These are phyloP conservation scores for Tenthredo scrophulariae DNA, from an alignment of 2,888 invertebrate genomes.

Conservation along the genomic window DNA sequence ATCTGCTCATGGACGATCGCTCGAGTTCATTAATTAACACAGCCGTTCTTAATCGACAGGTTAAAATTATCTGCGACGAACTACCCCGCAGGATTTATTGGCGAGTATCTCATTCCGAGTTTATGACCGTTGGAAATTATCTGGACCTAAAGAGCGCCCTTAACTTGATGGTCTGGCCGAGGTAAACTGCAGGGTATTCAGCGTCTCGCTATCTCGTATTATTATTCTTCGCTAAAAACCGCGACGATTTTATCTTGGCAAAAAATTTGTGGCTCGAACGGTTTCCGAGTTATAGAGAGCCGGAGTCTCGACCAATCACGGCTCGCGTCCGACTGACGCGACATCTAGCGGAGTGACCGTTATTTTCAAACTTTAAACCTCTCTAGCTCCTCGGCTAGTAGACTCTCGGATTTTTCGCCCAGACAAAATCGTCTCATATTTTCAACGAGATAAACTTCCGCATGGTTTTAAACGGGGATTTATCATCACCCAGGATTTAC, in stretches of 20 bases:
- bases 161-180: conserved; percentile 61
- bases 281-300: neutral
- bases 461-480: neutral
- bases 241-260: neutral
- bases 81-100: conserved; percentile 66
- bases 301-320: neutral
- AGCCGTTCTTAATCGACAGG: conserved; percentile 53
- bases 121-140: conserved; percentile 63
- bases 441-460: too few relatives aligned
- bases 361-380: neutral
- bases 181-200: conserved; percentile 56
- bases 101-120: conserved; percentile 62
- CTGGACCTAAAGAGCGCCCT: conserved; percentile 64
- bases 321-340: neutral
- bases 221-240: neutral
- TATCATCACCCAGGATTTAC: conserved; percentile 53
- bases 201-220: neutral
- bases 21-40: neutral
- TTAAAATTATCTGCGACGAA: conserved; percentile 60
- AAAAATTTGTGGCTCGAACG: neutral
- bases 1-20: too few relatives aligned
- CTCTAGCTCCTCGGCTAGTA: neutral
- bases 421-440: neutral
- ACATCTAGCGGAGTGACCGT: neutral
- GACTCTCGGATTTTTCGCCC: neutral